Evolutionary conservation across 2,888 invertebrate species (phyloP), one percentile per base, ranked within the genome.

Genomic region (Hydriomena furcata): DNA sequence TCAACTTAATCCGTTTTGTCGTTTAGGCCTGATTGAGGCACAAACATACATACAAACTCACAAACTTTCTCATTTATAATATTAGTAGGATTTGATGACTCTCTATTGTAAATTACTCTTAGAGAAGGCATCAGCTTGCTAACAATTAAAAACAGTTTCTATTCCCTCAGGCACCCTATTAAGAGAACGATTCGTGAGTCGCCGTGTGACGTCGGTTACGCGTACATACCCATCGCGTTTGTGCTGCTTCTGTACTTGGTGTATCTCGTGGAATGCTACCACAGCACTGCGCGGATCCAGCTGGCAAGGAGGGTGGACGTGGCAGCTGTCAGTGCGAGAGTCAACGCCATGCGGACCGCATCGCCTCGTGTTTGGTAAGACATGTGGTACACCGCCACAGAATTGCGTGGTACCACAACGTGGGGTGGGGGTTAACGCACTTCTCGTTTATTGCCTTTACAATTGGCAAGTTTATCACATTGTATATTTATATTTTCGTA

Each of bases 211-310:
- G 94, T 95, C 53, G 95, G 95, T 36, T 95, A 95, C 88, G 93
- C 95, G 51, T 96, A 95, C 84, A 95, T 96, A 58, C 96, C 96
- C 4, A 93, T 95, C 46, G 95, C 95, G 10, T 95, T 96, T 77
- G 94, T 95, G 65, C 91, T 94, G 37, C 93, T 95, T 76, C 89
- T 96, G 24, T 96, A 96, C 82, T 82, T 96, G 61, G 94, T 96
- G 31, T 96, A 96, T 80, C 85, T 96, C 63, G 94, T 95, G 69
- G 96, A 96, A 78, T 96, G 96, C 76, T 96, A 95, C 92, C 95
- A 95, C 77, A 94, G 95, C 65, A 94, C 94, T 6, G 94, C 94
- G 12, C 89, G 95, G 65, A 92, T 95, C 52, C 94, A 95, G 76
- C 88, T 94, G 40, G 89, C 92, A 1, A 87, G 92, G 63, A 76